Evolutionary conservation across 1,140 invertebrate genomes (phyloP), one percentile per base, ranked within the genome.

Genomic region (Copidosoma floridanum): DNA sequence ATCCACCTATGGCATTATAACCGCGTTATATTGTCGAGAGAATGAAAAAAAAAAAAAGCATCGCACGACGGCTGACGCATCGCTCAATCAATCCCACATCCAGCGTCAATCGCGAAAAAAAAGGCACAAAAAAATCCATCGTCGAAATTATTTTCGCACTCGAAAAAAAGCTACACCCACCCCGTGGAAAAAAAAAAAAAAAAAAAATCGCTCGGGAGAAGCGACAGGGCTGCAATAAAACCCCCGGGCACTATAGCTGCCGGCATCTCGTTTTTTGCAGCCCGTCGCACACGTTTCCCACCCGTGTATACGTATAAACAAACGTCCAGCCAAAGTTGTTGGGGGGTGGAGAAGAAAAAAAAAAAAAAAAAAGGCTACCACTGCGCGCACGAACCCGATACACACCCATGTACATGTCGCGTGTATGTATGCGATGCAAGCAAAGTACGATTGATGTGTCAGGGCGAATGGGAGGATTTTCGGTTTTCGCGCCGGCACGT

Each of bases 401-500:
- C 38, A 53, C 21, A 21, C 18, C 32, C 12, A 20, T 14, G 29
- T 51, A 51, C 35, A 51, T 32, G 32, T 38, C n/a, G 16, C 38
- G 5, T 21, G 16, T n/a, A n/a, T 20, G 23, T 43, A 43, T 43
- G 18, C 44, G 38, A 54, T 61, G 52, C 51, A 53, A 54, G 50
- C 52, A 44, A 54, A 43, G 32, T 48, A 24, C 51, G 44, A 61
- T 54, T 55, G 52, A 61, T 61, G 51, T 24, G 32, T 16, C 5
- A 51, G n/a, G n/a, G n/a, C n/a, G n/a, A n/a, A n/a, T n/a, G n/a
- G n/a, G 26, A 43, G 27, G 51, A 35, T n/a, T n/a, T n/a, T n/a
- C n/a, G n/a, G n/a, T n/a, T n/a, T n/a, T n/a, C n/a, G n/a, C n/a
- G n/a, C n/a, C n/a, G n/a, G n/a, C n/a, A n/a, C n/a, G n/a, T n/a